Percentiles rank a stretch among this genome's conserved stretches.
Conservation (phyloP, 2,113 vertebrate genomes). For the Lynx canadensis region DNA sequence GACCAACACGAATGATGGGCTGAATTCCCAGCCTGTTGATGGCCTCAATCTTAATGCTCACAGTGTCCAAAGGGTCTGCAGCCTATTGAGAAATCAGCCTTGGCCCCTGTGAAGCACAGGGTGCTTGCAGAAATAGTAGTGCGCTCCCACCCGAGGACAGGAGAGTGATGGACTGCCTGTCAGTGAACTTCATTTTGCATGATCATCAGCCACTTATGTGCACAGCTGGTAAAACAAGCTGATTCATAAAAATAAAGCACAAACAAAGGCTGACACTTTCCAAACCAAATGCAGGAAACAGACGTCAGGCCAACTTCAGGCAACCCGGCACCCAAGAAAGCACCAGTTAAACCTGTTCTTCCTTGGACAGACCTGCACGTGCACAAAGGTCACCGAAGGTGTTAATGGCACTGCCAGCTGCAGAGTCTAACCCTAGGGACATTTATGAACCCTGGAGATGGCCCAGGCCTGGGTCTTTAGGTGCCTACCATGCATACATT, state of each 20-base stretch:
- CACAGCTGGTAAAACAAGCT: conserved; percentile 61
- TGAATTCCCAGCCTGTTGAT: not conserved
- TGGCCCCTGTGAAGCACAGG: not conserved
- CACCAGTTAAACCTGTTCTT: not conserved
- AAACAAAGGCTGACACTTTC: conserved; percentile 59
- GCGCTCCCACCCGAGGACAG: not conserved
- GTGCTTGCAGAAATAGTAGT: not conserved
- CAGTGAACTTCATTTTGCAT: not conserved
- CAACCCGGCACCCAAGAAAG: not conserved
- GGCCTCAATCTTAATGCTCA: not conserved
- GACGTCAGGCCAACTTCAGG: conserved; percentile 27
- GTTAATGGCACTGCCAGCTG: fast-evolving
- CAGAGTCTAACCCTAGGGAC: not conserved
- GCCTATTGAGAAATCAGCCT: not conserved
- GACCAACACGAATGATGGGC: not conserved
- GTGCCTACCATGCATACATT: fast-evolving
- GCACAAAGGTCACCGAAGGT: not conserved
- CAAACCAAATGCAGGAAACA: conserved; percentile 35
- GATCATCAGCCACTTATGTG: conserved; percentile 26
- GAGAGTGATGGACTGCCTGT: not conserved
- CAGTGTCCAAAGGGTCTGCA: not conserved
- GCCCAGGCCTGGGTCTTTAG: not conserved
- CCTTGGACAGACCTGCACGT: not conserved
- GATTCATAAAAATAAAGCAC: conserved; percentile 75
- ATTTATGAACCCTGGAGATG: not conserved